Evolutionary conservation across 2,888 invertebrate genomes (phyloP).

Genomic region (Trichopoda pennipes): DNA sequence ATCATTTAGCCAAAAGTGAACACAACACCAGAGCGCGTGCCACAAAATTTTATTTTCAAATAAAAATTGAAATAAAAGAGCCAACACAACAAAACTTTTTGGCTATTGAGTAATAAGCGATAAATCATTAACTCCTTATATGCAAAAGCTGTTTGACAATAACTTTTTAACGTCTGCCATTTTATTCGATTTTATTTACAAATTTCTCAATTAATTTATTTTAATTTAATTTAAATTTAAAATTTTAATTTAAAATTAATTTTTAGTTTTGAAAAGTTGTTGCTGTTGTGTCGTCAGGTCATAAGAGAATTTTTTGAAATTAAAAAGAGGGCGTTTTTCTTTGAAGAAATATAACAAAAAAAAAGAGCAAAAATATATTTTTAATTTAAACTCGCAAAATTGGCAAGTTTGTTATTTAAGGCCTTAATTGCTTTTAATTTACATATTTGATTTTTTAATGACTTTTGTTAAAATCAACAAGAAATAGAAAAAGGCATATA

Average conservation of each 20-base stretch:
- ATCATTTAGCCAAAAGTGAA: constrained; percentile 51
- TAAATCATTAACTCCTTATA: constrained; percentile 59
- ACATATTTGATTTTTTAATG: too few relatives aligned
- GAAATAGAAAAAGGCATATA: too few relatives aligned
- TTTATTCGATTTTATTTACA: not conserved
- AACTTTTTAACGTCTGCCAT: not conserved
- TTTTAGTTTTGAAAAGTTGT: too few relatives aligned
- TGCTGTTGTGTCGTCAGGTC: not conserved
- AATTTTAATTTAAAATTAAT: constrained; percentile 7
- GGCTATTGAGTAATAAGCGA: constrained; percentile 27
- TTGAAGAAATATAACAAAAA: not conserved
- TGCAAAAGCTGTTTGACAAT: constrained; percentile 35
- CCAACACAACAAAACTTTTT: constrained; percentile 19
- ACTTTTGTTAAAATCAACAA: too few relatives aligned
- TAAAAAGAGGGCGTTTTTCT: not conserved
- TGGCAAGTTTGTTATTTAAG: too few relatives aligned
- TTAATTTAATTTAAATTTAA: constrained; percentile 7
- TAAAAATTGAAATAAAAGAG: constrained; percentile 15
- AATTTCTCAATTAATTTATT: constrained; percentile 57
- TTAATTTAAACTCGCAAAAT: too few relatives aligned
- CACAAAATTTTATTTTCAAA: constrained; percentile 47
- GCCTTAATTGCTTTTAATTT: too few relatives aligned
- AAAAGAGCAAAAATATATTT: too few relatives aligned
- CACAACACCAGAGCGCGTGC: constrained; percentile 55
- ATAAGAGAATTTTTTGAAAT: not conserved